A percentile compares a stretch with the other conserved stretches of the same genome.
Conservation (phyloP, 2,113 vertebrate genomes). For the rat (Rattus norvegicus) region DNA sequence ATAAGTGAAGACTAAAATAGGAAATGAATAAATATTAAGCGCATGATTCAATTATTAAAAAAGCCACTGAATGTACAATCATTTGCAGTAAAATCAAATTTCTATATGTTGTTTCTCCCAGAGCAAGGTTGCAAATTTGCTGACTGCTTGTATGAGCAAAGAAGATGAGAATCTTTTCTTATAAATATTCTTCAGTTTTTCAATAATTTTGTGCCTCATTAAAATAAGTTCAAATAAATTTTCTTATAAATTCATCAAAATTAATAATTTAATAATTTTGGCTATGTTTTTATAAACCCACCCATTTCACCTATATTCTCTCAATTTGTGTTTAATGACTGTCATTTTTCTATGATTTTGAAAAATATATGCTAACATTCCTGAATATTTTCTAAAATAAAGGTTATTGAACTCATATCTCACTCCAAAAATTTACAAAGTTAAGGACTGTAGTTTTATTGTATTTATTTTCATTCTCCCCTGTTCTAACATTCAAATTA, state of each 20-base stretch:
- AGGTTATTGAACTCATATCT: not conserved
- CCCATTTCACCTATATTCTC: not conserved
- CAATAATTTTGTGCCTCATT: not conserved
- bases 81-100: slow-evolving; percentile 47
- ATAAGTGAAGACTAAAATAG: slow-evolving; percentile 33
- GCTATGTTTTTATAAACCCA: not conserved
- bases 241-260: not conserved
- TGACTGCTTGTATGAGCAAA: slow-evolving; percentile 9
- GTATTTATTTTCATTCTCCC: not conserved
- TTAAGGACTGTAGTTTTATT: not conserved
- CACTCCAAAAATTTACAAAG: not conserved
- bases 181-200: slow-evolving; percentile 7
- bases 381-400: not conserved
- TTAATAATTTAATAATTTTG: not conserved
- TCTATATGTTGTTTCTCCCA: not conserved
- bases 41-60: slow-evolving; percentile 58
- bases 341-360: not conserved
- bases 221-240: slow-evolving; percentile 6
- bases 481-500: not conserved
- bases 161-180: not conserved
- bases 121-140: not conserved
- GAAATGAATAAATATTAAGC: slow-evolving; percentile 41
- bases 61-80: not conserved
- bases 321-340: not conserved
- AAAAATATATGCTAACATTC: not conserved